Percentiles rank a stretch among this genome's conserved stretches.
Evolutionary conservation across 2,113 vertebrate genomes (phyloP).

Genomic region (Pseudorectes ferrugineus): DNA sequence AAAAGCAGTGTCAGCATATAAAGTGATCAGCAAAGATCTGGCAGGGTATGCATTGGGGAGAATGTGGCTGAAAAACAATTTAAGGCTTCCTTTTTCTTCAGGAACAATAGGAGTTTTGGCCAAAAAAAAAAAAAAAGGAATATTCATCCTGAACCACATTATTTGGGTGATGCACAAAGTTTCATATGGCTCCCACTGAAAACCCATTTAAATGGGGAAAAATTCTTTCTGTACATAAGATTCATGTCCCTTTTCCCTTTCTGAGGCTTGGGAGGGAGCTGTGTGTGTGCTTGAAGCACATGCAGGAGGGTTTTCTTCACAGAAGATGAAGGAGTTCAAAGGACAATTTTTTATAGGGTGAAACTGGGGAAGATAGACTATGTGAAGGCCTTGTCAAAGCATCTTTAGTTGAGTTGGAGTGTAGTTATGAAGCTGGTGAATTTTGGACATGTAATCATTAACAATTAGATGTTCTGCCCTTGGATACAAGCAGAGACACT

Average conservation of each 20-base stretch:
- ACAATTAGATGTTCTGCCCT: background rate
- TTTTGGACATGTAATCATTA: background rate
- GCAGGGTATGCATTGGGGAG: background rate
- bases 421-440: background rate
- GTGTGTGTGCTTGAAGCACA: background rate
- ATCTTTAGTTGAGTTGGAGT: background rate
- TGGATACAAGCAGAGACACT: background rate
- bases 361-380: background rate
- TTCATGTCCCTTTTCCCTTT: background rate
- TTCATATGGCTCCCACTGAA: background rate
- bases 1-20: background rate
- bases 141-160: background rate
- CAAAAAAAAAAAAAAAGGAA: background rate
- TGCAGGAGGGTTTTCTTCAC: background rate
- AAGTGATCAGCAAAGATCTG: background rate
- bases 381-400: background rate
- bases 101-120: background rate
- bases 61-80: background rate
- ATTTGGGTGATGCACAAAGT: background rate
- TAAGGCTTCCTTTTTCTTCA: background rate
- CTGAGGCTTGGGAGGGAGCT: background rate
- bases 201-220: background rate
- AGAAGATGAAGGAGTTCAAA: background rate
- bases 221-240: fast-evolving
- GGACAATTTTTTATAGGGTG: background rate